Base-by-base conservation (phyloP, 30 jellyfish, hydroid and myxozoan species). In the Pseudorhiza aurosa region DNA sequence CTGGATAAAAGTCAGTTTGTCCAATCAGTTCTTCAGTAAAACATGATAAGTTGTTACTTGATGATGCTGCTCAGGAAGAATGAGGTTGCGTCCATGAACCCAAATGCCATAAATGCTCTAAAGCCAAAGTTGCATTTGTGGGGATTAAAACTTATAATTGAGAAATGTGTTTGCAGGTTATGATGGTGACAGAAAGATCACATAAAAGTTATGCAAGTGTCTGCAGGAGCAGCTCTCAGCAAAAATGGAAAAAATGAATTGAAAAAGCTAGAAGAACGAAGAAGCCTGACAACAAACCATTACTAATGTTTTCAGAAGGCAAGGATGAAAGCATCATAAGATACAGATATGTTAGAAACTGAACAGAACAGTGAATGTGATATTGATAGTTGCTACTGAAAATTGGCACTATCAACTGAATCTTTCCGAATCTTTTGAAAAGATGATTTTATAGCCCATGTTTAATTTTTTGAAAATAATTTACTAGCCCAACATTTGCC, bases 111-210 rank as follows among this genome's bases (percentile, higher is more conserved):
- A 39, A 65, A 40, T 68, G 65, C 65, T 37, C 82, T 35, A 12
- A 68, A 68, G 59, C 82, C 82, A 68, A 68, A 68, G 24, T 12
- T 68, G 2, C 82, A 68, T 43, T 68, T 36, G 65, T 47, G 82
- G 25, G 65, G 65, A 39, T 63, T 63, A 17, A 63, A 32, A 33
- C 77, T 7, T 63, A 53, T 63, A 2, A 63, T 33, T 27, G 57
- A 63, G 28, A 26, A 63, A 63, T 24, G 60, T 3, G 60, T 46
- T 12, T 46, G 15, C 19, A n/a, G 60, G 15, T 6, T 3, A 46
- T 46, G 72, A 58, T 58, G 44, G 72, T 10, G 5, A 42, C 72
- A 24, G 58, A 28, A 63, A 63, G 26, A 63, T 63, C n/a, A 57
- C 77, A 27, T 19, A 28, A 63, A 31, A 36, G 58, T 19, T 63